Conservation (phyloP, 92 coral and sea anemone genomes). For the Montipora capitata region DNA sequence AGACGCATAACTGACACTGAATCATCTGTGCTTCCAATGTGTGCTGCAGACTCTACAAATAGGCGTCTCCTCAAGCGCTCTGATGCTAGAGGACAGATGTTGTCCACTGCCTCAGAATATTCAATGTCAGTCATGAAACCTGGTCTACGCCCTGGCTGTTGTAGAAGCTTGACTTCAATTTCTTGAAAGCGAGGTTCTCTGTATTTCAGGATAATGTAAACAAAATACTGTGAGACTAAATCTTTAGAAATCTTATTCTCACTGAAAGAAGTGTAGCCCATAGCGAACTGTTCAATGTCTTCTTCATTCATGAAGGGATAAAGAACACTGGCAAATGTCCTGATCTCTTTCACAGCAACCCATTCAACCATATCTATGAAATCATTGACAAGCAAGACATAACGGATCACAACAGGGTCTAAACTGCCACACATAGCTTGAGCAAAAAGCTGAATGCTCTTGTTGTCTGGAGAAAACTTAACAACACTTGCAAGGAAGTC, state of each 20-base stretch:
- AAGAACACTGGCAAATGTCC: constrained; percentile 84
- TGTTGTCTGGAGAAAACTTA: constrained; percentile 76
- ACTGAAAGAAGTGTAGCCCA: constrained; percentile 98
- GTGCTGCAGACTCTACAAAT: constrained; percentile 92
- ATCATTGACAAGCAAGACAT: constrained; percentile 87
- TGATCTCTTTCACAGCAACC: constrained; percentile 88
- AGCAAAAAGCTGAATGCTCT: constrained; percentile 89
- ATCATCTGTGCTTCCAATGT: constrained; percentile 80
- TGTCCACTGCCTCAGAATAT: constrained; percentile 96
- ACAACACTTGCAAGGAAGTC: constrained; percentile 92
- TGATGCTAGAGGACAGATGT: constrained; percentile 96
- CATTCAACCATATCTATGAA: constrained; percentile 90
- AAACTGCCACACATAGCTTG: constrained; percentile 95
- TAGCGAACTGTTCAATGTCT: constrained; percentile 97
- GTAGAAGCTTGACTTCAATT: constrained; percentile 88
- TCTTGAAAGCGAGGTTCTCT: constrained; percentile 98
- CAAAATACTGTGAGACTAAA: constrained; percentile 88
- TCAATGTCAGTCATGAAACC: constrained; percentile 98
- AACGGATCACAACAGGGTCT: constrained; percentile 94
- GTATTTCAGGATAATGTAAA: constrained; percentile 95
- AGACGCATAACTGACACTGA: constrained; percentile 90
- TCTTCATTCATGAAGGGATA: constrained; percentile 99
- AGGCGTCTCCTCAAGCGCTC: constrained; percentile 92
- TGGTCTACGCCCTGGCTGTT: constrained; percentile 85
- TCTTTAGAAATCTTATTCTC: constrained; percentile 95